These are phyloP conservation scores for Miltochrista miniata DNA, from an alignment of 2,888 invertebrate species.

Conservation along the genomic window DNA sequence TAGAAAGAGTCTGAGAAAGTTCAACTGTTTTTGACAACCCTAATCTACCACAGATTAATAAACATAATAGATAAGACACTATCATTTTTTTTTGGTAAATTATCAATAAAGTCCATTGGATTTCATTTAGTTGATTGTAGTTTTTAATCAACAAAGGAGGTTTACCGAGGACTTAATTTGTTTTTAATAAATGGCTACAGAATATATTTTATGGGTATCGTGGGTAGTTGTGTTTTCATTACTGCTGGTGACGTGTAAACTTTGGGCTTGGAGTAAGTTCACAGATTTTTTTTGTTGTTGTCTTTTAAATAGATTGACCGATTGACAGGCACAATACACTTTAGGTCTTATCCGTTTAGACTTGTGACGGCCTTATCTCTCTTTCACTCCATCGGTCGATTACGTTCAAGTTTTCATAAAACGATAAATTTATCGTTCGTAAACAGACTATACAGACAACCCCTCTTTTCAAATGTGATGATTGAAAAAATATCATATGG, in stretches of 20 bases:
- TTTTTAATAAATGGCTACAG: background rate
- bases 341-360: too few relatives aligned
- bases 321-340: too few relatives aligned
- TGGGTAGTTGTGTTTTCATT: background rate
- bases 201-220: background rate
- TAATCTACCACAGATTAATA: background rate
- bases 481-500: too few relatives aligned
- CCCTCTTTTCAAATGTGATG: too few relatives aligned
- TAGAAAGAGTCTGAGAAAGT: background rate
- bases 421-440: too few relatives aligned
- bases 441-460: too few relatives aligned
- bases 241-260: background rate
- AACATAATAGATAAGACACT: background rate
- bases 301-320: too few relatives aligned
- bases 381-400: too few relatives aligned
- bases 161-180: background rate
- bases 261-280: background rate
- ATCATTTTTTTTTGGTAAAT: background rate
- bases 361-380: too few relatives aligned
- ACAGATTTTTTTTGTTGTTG: too few relatives aligned
- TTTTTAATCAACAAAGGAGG: background rate
- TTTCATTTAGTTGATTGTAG: constrained; percentile 1
- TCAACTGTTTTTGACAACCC: background rate
- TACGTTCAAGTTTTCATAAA: too few relatives aligned
- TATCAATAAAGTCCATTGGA: background rate